A percentile compares a stretch with the other conserved stretches of the same genome.
phyloP scores from a whole-genome alignment of 2,113 vertebrate species.

The Ceyx margarethae region DNA sequence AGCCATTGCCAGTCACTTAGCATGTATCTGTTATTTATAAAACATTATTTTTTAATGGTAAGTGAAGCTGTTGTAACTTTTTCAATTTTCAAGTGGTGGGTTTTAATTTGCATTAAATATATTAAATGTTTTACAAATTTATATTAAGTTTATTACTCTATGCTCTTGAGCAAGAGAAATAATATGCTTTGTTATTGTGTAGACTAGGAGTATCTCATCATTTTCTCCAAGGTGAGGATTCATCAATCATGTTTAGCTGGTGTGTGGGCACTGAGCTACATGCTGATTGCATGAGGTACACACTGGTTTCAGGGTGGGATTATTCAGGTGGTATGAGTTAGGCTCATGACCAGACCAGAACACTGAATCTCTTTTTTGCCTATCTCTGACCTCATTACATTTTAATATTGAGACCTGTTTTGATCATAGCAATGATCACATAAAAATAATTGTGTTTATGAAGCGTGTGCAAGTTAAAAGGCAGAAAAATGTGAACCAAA shows the following conservation, averaged over 20 bases:
- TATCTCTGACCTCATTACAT: neutral
- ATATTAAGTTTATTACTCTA: neutral
- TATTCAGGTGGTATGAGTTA: neutral
- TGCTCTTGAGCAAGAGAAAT: neutral
- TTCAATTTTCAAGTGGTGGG: neutral
- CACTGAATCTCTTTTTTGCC: neutral
- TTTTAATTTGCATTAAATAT: neutral
- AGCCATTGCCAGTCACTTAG: neutral
- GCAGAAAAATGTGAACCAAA: neutral
- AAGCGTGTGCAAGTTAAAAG: neutral
- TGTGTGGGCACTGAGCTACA: neutral
- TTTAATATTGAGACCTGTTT: neutral
- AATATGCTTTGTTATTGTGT: neutral
- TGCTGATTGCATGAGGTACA: neutral
- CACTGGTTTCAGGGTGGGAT: neutral
- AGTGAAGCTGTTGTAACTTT: neutral
- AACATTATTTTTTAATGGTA: neutral
- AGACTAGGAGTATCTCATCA: fast-evolving
- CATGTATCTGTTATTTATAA: neutral
- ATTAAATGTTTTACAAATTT: neutral
- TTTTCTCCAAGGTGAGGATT: neutral
- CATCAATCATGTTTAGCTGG: neutral
- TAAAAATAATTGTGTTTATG: neutral
- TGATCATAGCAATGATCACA: neutral
- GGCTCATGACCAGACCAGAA: neutral